These are phyloP conservation scores for Tenualosa thibaudeaui DNA, from an alignment of 2,797 vertebrate species.

Conservation along the genomic window DNA sequence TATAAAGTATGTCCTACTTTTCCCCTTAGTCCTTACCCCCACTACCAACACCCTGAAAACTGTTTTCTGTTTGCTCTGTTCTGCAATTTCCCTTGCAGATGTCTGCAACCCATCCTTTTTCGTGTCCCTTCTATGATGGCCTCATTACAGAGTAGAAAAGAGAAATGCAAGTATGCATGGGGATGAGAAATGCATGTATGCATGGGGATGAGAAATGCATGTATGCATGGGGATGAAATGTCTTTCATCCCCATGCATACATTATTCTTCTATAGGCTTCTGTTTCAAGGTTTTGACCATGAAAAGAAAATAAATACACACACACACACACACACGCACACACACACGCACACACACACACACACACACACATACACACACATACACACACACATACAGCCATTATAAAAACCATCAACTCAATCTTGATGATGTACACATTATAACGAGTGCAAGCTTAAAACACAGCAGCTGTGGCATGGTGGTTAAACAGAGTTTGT, in stretches of 20 bases:
- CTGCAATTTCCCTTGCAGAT: conserved; percentile 35
- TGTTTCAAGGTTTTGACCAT: conserved; percentile 27
- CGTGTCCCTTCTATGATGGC: conserved; percentile 29
- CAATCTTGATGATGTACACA: not conserved
- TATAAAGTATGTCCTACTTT: conserved; percentile 37
- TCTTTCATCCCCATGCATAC: not conserved
- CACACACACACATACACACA: not conserved
- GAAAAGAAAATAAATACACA: conserved; percentile 28
- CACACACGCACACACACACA: not conserved
- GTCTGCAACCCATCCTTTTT: not conserved
- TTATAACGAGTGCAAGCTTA: not conserved
- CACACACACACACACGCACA: not conserved
- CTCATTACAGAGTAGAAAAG: conserved; percentile 39
- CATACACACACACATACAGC: not conserved
- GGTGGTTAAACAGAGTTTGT: not conserved
- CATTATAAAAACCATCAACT: not conserved
- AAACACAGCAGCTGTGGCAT: not conserved
- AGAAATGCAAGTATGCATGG: too few relatives aligned
- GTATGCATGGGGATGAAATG: too few relatives aligned
- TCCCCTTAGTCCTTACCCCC: not conserved
- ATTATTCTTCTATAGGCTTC: conserved; percentile 1
- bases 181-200: too few relatives aligned
- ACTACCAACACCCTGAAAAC: conserved; percentile 28
- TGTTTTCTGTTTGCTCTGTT: conserved; percentile 12
- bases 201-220: too few relatives aligned